Base-by-base conservation (phyloP, 1,140 invertebrate genomes). In the Chrysomallon squamiferum region DNA sequence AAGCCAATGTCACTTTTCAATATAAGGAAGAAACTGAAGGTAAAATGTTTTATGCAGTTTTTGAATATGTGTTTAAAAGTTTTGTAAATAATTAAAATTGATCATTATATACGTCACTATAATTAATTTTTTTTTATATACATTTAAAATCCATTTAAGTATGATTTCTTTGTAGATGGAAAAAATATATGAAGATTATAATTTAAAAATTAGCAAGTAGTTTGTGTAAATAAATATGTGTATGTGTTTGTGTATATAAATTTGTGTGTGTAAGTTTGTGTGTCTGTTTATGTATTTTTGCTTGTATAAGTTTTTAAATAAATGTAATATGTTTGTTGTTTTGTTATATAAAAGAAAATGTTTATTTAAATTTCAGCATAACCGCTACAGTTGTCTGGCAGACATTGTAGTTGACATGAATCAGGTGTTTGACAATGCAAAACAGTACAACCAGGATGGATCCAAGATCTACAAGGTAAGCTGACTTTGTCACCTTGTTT, bases 391-490 rank as follows among this genome's bases (percentile, higher is more conserved):
- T 25, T 74, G 68, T 22, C 49, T 98, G 3, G 92, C 74, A 67
- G 94, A 97, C 85, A 90, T 98, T 61, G 93, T 94, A n/a, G 91
- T 91, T 1, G 97, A 99, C 82, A 90, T 99, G 87, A 96, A 96
- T 82, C 90, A 97, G n/a, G 96, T 99, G 92, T 97, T 99, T 88
- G 93, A 98, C 82, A 99, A 98, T 88, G 96, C 96, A 7, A 96
- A 95, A 82, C 91, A 92, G 73, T 99, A 97, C 84, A 98, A 98
- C 82, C 86, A 93, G 58, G 91, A 93, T 45, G 92, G 93, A 59
- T 95, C 94, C 3, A 90, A 91, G 75, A 87, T 98, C 30, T 97
- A 96, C 68, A 79, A 85, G 77, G 82, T 85, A 77, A 56, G 38
- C 30, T 43, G 29, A 47, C 15, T 47, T 1, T 15, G 1, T n/a